Conservation (phyloP, 2,797 vertebrate genomes). For the Phataginus tricuspis region DNA sequence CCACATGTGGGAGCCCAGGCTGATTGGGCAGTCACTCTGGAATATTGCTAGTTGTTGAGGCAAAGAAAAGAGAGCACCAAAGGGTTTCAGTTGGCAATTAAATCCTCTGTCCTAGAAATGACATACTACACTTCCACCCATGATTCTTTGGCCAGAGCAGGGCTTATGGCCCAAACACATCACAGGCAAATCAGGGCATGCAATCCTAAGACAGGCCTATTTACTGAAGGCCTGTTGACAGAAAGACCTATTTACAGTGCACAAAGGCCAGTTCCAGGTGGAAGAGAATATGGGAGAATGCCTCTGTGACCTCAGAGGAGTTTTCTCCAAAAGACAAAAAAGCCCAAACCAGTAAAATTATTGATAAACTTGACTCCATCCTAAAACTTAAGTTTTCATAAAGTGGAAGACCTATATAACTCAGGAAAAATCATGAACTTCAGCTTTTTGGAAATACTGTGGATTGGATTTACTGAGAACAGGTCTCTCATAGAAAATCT, state of each 20-base stretch:
- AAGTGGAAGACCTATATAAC: not conserved
- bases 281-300: not conserved
- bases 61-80: not conserved
- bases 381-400: not conserved
- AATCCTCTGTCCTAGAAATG: not conserved
- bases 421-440: not conserved
- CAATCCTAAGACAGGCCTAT: not conserved
- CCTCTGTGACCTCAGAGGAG: not conserved
- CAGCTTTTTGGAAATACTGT: not conserved
- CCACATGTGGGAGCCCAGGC: not conserved
- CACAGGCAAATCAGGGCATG: not conserved
- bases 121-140: not conserved
- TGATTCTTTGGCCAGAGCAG: not conserved
- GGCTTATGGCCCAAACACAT: not conserved
- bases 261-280: not conserved
- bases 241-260: not conserved
- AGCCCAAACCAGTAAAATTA: not conserved
- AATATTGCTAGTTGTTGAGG: not conserved
- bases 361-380: not conserved
- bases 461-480: not conserved
- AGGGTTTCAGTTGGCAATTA: not conserved
- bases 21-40: not conserved
- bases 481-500: not conserved
- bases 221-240: not conserved
- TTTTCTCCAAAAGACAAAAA: not conserved